These are phyloP conservation scores for Agonopterix alstromeriana DNA, from an alignment of 2,888 invertebrate species.

Conservation along the genomic window DNA sequence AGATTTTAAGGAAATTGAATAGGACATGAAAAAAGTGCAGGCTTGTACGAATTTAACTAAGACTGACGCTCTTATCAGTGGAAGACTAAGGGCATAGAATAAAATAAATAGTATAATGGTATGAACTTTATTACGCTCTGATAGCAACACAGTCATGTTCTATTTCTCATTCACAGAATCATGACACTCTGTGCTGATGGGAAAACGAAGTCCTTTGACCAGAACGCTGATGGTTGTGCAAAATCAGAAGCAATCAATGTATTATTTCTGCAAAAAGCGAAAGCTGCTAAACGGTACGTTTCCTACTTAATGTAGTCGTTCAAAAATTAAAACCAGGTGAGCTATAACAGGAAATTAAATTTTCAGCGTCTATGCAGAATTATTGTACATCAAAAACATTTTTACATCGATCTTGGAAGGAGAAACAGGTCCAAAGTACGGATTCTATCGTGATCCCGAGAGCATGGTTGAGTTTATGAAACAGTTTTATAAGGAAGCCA, in stretches of 20 bases:
- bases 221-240: slow-evolving; percentile 84
- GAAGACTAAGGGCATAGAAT: too few species aligned
- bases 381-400: slow-evolving; percentile 82
- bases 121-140: not conserved
- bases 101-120: too few species aligned
- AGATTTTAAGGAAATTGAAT: too few species aligned
- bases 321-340: not conserved
- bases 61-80: not conserved
- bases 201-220: slow-evolving; percentile 91
- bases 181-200: slow-evolving; percentile 83
- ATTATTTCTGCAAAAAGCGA: slow-evolving; percentile 81
- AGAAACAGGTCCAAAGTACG: slow-evolving; percentile 70
- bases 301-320: not conserved
- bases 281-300: slow-evolving; percentile 68
- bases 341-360: not conserved
- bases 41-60: not conserved
- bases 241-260: slow-evolving; percentile 84
- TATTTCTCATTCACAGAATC: slow-evolving; percentile 20
- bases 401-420: slow-evolving; percentile 56
- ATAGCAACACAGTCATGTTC: not conserved
- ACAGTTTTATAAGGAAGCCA: slow-evolving; percentile 78
- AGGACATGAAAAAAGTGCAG: not conserved
- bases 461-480: slow-evolving; percentile 66
- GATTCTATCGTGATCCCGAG: slow-evolving; percentile 70
- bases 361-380: slow-evolving; percentile 76